Evolutionary conservation across 2,113 vertebrate genomes (phyloP), one percentile per base, ranked within the genome.

Genomic region (Gasterosteus nipponicus): DNA sequence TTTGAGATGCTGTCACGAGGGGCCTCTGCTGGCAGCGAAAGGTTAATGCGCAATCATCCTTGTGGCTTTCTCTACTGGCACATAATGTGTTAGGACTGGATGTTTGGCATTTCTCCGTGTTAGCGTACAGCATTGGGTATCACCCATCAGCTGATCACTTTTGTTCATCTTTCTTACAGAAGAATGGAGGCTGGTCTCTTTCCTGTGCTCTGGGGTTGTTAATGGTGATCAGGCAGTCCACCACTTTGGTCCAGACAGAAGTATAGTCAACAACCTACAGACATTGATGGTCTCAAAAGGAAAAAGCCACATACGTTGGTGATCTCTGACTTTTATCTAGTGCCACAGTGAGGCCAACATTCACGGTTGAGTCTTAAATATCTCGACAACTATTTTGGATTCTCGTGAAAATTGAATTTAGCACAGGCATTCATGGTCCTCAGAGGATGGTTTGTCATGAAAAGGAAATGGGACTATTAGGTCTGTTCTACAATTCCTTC

Each of bases 11-110:
- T 46, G 38, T 71, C 41, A 46, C 26, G 67, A 83, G 64, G 62
- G 82, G 80, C 74, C 74, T 70, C 78, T 83, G 62, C 71, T 73
- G 84, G 82, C 57, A 65, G 31, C 15, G 33, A 38, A 15, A 1
- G 0, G 75, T 33, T 22, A 77, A 33, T 58, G 51, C 10, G 10
- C 22, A 26, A 10, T 63, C 82, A 33, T 14, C 15, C 74, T 39
- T 41, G 56, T 6, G 16, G 54, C 18, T 16, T 57, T 73, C 49
- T 64, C 9, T 56, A 19, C 65, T 68, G n/a, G 14, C 10, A 39
- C 22, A 46, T 14, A 46, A 54, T 42, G 22, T 9, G n/a, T 12
- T 19, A 58, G 39, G 39, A 47, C n/a, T 10, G 8, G 22, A n/a
- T 65, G 14, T 14, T 44, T 46, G 22, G 2, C 46, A 16, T 39